Percentiles rank a stretch among this genome's conserved stretches.
Evolutionary conservation across 2,113 vertebrate genomes (phyloP).

Genomic region (Callithrix jacchus): DNA sequence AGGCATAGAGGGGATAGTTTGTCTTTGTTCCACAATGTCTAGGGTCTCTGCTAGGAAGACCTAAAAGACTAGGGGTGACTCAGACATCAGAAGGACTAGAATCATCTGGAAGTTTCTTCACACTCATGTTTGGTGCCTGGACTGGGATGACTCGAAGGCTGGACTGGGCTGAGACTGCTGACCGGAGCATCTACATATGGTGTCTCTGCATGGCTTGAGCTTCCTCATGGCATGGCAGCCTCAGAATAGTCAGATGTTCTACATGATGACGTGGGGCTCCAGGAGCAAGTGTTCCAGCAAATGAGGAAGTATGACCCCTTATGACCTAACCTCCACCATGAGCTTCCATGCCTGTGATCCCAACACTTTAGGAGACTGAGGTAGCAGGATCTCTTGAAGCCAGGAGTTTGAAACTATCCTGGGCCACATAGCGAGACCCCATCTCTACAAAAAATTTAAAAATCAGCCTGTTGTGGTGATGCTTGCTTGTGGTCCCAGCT

Average conservation of each 20-base stretch:
- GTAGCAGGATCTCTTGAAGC: no score
- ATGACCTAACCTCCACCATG: neutral
- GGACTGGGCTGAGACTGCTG: neutral
- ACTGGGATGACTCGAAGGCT: neutral
- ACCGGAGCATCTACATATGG: fast-evolving
- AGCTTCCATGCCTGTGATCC: no score
- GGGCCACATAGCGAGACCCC: no score
- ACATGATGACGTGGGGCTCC: neutral
- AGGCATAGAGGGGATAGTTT: neutral
- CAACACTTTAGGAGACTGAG: no score
- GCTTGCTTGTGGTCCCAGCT: no score
- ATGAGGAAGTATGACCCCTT: neutral
- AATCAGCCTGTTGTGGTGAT: no score
- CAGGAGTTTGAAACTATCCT: no score
- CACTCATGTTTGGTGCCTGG: neutral
- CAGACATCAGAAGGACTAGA: neutral
- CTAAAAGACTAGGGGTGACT: neutral
- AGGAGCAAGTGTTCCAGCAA: no score
- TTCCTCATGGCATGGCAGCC: neutral
- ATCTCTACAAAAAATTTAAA: no score
- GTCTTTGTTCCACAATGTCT: no score
- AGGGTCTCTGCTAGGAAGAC: neutral
- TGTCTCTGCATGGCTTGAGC: fast-evolving
- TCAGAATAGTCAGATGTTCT: neutral
- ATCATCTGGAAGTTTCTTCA: neutral